phyloP scores from a whole-genome alignment of 2,113 vertebrate species.

The Zingel zingel region DNA sequence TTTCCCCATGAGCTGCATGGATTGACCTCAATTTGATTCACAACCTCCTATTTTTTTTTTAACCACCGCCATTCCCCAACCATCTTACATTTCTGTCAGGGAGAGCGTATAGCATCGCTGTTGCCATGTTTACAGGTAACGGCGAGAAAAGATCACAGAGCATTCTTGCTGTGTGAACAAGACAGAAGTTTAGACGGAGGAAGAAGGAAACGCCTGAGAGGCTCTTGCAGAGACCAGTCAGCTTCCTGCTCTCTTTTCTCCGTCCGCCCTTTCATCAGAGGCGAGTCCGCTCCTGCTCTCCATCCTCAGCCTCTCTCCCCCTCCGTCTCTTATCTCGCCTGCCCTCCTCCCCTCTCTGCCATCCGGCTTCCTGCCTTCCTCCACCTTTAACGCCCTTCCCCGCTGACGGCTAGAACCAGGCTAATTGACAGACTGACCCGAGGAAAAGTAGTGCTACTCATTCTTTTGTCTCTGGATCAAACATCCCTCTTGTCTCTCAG shows the following conservation, averaged over 20 bases:
- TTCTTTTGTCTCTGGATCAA: conserved; percentile 52
- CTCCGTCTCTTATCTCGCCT: conserved; percentile 19
- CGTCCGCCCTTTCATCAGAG: conserved; percentile 13
- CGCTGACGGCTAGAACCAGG: conserved; percentile 34
- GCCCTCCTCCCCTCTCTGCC: conserved; percentile 2
- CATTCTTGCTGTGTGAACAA: background rate
- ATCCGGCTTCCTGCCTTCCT: conserved; percentile 18
- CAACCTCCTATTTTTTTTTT: background rate
- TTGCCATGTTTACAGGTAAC: conserved; percentile 28
- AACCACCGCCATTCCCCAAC: background rate
- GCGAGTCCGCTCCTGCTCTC: conserved; percentile 12
- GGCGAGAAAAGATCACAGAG: conserved; percentile 17
- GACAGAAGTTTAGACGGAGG: conserved; percentile 35
- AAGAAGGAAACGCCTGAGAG: conserved; percentile 1
- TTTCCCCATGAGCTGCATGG: conserved; percentile 35
- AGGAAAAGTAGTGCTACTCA: conserved; percentile 55
- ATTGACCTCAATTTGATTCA: conserved; percentile 59
- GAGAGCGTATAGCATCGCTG: background rate
- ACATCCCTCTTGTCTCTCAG: conserved; percentile 39
- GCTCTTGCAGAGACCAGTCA: conserved; percentile 2
- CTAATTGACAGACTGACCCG: conserved; percentile 78
- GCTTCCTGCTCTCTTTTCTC: conserved; percentile 8
- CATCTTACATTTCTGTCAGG: conserved; percentile 8
- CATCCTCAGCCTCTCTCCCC: background rate
- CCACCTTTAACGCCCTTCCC: conserved; percentile 41